Evolutionary conservation across 2,888 invertebrate species (phyloP), one percentile per base, ranked within the genome.

Genomic region (Drosophila infuscata): DNA sequence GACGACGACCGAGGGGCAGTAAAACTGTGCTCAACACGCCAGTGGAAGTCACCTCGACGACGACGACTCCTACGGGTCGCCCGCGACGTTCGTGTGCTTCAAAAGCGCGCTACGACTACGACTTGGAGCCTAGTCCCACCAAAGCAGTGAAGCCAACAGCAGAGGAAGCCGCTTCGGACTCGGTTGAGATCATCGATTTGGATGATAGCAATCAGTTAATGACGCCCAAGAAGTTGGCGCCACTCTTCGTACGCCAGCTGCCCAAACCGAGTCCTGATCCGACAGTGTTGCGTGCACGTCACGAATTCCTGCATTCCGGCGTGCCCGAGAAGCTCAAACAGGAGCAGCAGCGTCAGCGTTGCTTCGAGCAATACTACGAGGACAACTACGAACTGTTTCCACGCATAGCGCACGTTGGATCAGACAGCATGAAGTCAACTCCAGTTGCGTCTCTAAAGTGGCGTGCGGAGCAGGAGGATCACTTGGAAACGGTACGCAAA

Each of bases 241-340:
- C 97, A n/a, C 94, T 97, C 53, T 97, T 97, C 92, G 89, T 94
- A 1, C 94, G 94, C 70, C 89, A 73, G 35, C 46, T 92, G 48
- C 92, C 94, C 15, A 96, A 95, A 92, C 94, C 94, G 9, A 94
- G 94, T 89, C 89, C 94, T 20, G 95, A 96, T 93, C 94, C 94
- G 20, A 94, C 93, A 61, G 92, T 94, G 49, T 68, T 95, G 52
- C 95, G 95, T 91, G 96, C 97, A 7, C 95, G 95, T 81, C 95
- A 95, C 74, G 94, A 94, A 71, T 97, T 97, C 92, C 93, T 97
- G 43, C 94, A 95, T 80, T 96, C 96, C 73, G 96, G 96, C n/a
- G 94, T 96, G 8, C 95, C 96, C 12, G 95, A 95, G 33, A 94
- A 94, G 77, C 91, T 96, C 54, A 95, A 94, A 77, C 95, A 95